A percentile compares a stretch with the other conserved stretches of the same genome.
Evolutionary conservation across 2,888 invertebrate species (phyloP).

Genomic region (Orthonevra nobilis): DNA sequence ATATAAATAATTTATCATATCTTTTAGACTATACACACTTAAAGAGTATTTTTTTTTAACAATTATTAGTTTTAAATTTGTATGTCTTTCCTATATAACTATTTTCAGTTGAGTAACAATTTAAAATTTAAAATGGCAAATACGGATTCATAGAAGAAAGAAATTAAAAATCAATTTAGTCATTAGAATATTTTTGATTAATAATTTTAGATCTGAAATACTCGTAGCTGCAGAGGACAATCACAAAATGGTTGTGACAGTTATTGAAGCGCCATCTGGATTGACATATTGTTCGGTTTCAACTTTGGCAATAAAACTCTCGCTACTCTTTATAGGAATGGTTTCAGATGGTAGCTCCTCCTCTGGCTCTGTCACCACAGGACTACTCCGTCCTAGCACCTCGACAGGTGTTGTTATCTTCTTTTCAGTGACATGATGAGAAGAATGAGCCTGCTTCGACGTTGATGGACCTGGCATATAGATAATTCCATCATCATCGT

Average conservation of each 20-base stretch:
- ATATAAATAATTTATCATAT: constrained; percentile 3
- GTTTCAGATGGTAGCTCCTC: constrained; percentile 57
- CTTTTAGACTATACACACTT: constrained; percentile 36
- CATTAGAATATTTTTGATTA: constrained; percentile 50
- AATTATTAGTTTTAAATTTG: constrained; percentile 3
- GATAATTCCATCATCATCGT: constrained; percentile 77
- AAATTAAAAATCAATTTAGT: constrained; percentile 60
- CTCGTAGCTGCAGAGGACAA: constrained; percentile 66
- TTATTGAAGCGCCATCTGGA: constrained; percentile 77
- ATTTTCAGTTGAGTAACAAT: constrained; percentile 43
- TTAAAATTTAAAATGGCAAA: constrained; percentile 54
- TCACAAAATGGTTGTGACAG: constrained; percentile 80
- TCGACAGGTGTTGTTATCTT: constrained; percentile 55
- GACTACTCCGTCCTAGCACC: constrained; percentile 18
- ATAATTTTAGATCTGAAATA: constrained; percentile 15
- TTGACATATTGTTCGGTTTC: constrained; percentile 77
- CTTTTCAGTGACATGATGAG: constrained; percentile 53
- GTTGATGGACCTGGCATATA: constrained; percentile 75
- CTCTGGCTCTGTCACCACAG: constrained; percentile 24
- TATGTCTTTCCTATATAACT: constrained; percentile 19
- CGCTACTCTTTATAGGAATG: constrained; percentile 61
- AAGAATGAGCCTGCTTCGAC: constrained; percentile 40
- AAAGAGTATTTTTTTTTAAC: constrained; percentile 23
- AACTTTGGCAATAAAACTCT: constrained; percentile 75
- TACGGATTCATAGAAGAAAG: constrained; percentile 48